phyloP scores from a whole-genome alignment of 2,888 invertebrate genomes.

The Drosophila anceps region DNA sequence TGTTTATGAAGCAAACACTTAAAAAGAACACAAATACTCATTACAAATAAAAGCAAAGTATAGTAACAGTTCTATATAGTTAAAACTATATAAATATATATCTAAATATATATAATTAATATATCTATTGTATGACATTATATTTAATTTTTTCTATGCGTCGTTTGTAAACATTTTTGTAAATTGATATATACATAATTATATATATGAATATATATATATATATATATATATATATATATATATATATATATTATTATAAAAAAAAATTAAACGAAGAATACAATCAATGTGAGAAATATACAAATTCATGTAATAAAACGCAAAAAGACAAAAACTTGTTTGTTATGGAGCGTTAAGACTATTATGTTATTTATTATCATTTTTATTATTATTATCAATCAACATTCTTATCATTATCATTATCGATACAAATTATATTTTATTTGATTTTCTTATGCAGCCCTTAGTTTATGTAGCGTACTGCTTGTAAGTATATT shows the following conservation, averaged over 20 bases:
- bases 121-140: slow-evolving; percentile 54
- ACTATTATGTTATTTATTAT: slow-evolving; percentile 22
- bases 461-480: slow-evolving; percentile 57
- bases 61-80: slow-evolving; percentile 42
- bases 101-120: slow-evolving; percentile 40
- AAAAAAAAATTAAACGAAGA: slow-evolving; percentile 28
- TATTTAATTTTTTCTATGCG: slow-evolving; percentile 68
- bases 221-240: no score
- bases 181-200: slow-evolving; percentile 58
- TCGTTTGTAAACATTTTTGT: slow-evolving; percentile 77
- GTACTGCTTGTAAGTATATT: slow-evolving; percentile 73
- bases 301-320: slow-evolving; percentile 77
- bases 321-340: slow-evolving; percentile 68
- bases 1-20: slow-evolving; percentile 59
- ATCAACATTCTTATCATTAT: slow-evolving; percentile 13
- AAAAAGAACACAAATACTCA: slow-evolving; percentile 75
- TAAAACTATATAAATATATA: slow-evolving; percentile 41
- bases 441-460: slow-evolving; percentile 48
- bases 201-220: slow-evolving; percentile 35
- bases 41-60: slow-evolving; percentile 52
- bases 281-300: slow-evolving; percentile 75
- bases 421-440: slow-evolving; percentile 11
- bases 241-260: slow-evolving; percentile 37
- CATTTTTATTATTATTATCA: slow-evolving; percentile 14
- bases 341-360: slow-evolving; percentile 64